A percentile compares a stretch with the other conserved stretches of the same genome.
Evolutionary conservation across 2,888 invertebrate genomes (phyloP).

Genomic region (Glaucopsyche alexis): DNA sequence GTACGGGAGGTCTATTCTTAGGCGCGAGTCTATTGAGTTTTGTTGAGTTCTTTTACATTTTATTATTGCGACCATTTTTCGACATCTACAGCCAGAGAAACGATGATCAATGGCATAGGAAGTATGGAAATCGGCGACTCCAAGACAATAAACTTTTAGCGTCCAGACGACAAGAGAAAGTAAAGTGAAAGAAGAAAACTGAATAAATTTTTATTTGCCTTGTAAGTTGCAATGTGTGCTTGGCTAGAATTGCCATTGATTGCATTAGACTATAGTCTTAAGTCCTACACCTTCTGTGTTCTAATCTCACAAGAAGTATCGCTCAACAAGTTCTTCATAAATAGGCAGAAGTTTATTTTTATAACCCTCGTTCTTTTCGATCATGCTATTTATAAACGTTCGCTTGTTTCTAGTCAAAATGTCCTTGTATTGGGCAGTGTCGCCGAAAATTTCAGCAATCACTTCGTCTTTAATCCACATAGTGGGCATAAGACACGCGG

Average conservation of each 20-base stretch:
- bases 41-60: slow-evolving; percentile 82
- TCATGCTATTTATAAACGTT: slow-evolving; percentile 77
- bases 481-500: slow-evolving; percentile 74
- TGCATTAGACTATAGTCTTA: not conserved
- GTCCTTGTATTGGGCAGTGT: slow-evolving; percentile 75
- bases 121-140: slow-evolving; percentile 57
- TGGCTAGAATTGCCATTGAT: not conserved
- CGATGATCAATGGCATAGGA: slow-evolving; percentile 68
- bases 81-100: slow-evolving; percentile 67
- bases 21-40: slow-evolving; percentile 84
- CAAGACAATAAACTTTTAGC: slow-evolving; percentile 58
- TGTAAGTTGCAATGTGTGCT: not conserved
- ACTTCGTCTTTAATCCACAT: slow-evolving; percentile 76
- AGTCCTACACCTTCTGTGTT: too few species aligned
- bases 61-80: slow-evolving; percentile 70
- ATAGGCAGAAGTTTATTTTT: slow-evolving; percentile 73
- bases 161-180: not conserved
- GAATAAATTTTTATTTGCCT: not conserved
- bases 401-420: slow-evolving; percentile 77
- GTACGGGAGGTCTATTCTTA: slow-evolving; percentile 82
- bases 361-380: slow-evolving; percentile 71
- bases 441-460: slow-evolving; percentile 64
- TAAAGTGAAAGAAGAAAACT: not conserved
- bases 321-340: slow-evolving; percentile 77
- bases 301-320: slow-evolving; percentile 52